These are phyloP conservation scores for Epinephelus malabaricus DNA, from an alignment of 2,797 vertebrate species.

Conservation along the genomic window DNA sequence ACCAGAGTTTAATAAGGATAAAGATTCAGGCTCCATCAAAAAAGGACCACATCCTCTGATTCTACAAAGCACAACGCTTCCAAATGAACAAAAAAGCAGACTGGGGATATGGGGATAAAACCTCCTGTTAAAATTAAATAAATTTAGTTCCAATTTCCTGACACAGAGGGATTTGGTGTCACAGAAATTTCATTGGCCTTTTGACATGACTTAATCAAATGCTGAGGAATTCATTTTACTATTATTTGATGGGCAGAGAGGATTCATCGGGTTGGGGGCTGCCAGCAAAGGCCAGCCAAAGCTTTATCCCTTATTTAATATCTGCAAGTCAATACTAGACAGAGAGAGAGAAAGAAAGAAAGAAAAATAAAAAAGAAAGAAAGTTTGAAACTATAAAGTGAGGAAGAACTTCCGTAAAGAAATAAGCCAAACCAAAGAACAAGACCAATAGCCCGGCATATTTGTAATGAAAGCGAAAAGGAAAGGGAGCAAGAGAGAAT, in stretches of 20 bases:
- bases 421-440: slow-evolving; percentile 61
- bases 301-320: slow-evolving; percentile 77
- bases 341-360: slow-evolving; percentile 17
- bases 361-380: slow-evolving; percentile 29
- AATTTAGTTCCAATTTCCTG: slow-evolving; percentile 74
- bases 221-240: slow-evolving; percentile 78
- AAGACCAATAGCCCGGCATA: slow-evolving; percentile 58
- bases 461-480: slow-evolving; percentile 69
- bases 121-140: slow-evolving; percentile 76
- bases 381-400: slow-evolving; percentile 61
- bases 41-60: slow-evolving; percentile 60
- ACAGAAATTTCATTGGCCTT: slow-evolving; percentile 79
- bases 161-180: slow-evolving; percentile 78
- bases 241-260: slow-evolving; percentile 74
- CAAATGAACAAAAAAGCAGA: slow-evolving; percentile 62
- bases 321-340: slow-evolving; percentile 57
- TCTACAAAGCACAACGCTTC: slow-evolving; percentile 63
- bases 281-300: slow-evolving; percentile 59
- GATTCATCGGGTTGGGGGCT: slow-evolving; percentile 67
- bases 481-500: slow-evolving; percentile 55
- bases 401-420: slow-evolving; percentile 60
- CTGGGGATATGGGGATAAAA: slow-evolving; percentile 61
- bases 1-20: slow-evolving; percentile 58
- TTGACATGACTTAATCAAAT: slow-evolving; percentile 83
- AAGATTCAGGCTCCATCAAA: slow-evolving; percentile 56